A percentile compares a stretch with the other conserved stretches of the same genome.
Conservation (phyloP, 2,797 vertebrate genomes). For the Poeciliopsis presidionis region DNA sequence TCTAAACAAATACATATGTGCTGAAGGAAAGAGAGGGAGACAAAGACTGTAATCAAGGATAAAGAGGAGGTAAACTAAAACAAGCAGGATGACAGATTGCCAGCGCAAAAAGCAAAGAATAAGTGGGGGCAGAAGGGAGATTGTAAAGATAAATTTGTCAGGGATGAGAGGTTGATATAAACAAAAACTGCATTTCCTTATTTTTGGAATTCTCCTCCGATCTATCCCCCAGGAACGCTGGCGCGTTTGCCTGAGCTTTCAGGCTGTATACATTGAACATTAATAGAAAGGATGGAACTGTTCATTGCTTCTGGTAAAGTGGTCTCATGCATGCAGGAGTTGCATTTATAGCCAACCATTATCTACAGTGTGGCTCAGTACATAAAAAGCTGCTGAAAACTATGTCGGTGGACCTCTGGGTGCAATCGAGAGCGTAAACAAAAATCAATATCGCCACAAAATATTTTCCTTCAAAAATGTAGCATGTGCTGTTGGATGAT, state of each 20-base stretch:
- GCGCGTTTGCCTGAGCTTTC: slow-evolving; percentile 36
- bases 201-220: slow-evolving; percentile 32
- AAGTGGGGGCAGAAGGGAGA: not conserved
- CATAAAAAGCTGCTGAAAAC: slow-evolving; percentile 61
- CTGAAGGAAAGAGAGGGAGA: not conserved
- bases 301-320: slow-evolving; percentile 42
- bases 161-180: slow-evolving; percentile 9
- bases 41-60: slow-evolving; percentile 6
- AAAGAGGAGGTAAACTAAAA: slow-evolving; percentile 7
- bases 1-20: slow-evolving; percentile 12
- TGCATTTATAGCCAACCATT: slow-evolving; percentile 47
- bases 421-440: slow-evolving; percentile 36
- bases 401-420: slow-evolving; percentile 35
- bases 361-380: slow-evolving; percentile 54
- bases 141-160: slow-evolving; percentile 6
- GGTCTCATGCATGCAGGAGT: slow-evolving; percentile 27
- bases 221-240: slow-evolving; percentile 10
- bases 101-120: slow-evolving; percentile 5
- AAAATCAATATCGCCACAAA: slow-evolving; percentile 55
- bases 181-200: slow-evolving; percentile 29
- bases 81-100: slow-evolving; percentile 19
- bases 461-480: slow-evolving; percentile 46
- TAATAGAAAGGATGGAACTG: slow-evolving; percentile 40
- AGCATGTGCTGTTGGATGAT: slow-evolving; percentile 24
- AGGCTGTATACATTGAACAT: slow-evolving; percentile 33